phyloP scores from a whole-genome alignment of 2,113 vertebrate genomes.

The Spheniscus mendiculus region DNA sequence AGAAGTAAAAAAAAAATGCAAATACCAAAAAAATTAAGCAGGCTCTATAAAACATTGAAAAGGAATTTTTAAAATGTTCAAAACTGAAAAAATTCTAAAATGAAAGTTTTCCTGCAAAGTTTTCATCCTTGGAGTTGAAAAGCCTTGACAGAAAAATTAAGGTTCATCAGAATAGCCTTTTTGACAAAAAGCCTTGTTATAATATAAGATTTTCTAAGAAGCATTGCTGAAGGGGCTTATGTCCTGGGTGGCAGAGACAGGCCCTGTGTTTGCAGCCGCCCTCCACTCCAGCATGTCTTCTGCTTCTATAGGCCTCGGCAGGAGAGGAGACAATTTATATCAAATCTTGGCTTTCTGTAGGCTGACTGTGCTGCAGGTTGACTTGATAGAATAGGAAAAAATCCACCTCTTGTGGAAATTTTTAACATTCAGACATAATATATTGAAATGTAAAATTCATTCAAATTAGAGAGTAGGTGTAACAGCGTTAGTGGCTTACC shows the following conservation, averaged over 20 bases:
- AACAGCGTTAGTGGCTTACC: constrained; percentile 49
- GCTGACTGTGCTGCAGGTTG: background rate
- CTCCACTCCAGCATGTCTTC: background rate
- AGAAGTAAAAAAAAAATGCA: background rate
- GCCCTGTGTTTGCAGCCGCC: rapidly evolving
- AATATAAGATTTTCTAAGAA: background rate
- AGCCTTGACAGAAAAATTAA: background rate
- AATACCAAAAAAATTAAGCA: background rate
- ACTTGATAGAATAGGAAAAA: background rate
- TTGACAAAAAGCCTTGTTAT: background rate
- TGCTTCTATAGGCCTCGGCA: background rate
- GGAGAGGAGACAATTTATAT: background rate
- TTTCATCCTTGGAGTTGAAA: background rate
- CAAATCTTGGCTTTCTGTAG: background rate
- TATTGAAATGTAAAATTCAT: constrained; percentile 49
- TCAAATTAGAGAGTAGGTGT: constrained; percentile 57
- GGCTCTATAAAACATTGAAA: background rate
- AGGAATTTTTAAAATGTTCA: background rate
- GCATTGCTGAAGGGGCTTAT: background rate
- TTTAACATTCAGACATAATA: constrained; percentile 2
- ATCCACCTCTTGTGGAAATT: background rate
- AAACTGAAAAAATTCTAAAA: background rate
- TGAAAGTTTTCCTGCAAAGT: background rate
- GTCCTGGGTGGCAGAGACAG: background rate
- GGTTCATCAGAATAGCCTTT: background rate